Percentiles rank a stretch among this genome's conserved stretches.
Evolutionary conservation across 2,797 vertebrate genomes (phyloP).

Genomic region (Tapirus indicus): DNA sequence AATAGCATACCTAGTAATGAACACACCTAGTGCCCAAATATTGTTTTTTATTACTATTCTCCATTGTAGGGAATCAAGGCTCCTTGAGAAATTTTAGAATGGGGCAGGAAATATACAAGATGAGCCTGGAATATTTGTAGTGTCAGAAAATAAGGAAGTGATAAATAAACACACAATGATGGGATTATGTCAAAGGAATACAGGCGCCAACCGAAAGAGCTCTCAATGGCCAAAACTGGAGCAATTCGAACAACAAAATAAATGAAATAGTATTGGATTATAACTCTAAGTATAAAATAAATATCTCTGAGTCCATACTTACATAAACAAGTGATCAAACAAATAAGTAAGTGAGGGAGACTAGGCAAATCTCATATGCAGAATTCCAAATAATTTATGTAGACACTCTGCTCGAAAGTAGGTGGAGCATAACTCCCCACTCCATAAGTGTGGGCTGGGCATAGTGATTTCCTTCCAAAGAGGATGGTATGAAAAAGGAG

Average conservation of each 20-base stretch:
- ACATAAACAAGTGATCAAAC: background rate
- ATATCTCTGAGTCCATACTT: background rate
- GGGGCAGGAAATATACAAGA: background rate
- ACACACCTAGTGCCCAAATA: background rate
- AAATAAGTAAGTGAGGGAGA: background rate
- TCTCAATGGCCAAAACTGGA: background rate
- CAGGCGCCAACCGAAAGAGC: background rate
- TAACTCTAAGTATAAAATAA: background rate
- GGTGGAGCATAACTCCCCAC: background rate
- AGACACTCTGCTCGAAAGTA: background rate
- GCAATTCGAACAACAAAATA: background rate
- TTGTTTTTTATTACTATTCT: background rate
- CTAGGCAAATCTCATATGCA: background rate
- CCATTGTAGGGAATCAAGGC: background rate
- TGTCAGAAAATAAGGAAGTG: background rate
- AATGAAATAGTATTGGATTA: background rate
- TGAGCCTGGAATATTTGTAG: background rate
- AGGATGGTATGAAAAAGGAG: background rate
- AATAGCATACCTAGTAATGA: background rate
- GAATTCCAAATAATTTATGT: background rate
- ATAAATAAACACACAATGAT: background rate
- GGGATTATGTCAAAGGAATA: background rate
- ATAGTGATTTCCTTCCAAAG: background rate
- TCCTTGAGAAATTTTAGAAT: background rate
- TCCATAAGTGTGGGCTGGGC: background rate